Evolutionary conservation across 1,140 invertebrate species (phyloP), one percentile per base, ranked within the genome.

Genomic region (Stenopsyche tienmushanensis): DNA sequence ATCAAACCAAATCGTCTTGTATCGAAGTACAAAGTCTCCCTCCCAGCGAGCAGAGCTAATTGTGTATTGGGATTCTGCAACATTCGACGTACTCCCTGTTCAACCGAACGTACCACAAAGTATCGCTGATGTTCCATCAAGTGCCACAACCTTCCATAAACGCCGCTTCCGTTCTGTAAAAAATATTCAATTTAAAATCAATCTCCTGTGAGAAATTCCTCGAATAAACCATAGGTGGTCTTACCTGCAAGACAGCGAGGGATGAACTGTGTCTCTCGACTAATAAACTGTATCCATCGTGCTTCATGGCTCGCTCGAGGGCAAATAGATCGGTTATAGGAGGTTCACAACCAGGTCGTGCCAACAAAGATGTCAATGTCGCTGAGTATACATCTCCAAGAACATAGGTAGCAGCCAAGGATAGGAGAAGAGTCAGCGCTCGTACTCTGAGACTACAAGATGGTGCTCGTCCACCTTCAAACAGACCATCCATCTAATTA

Each of bases 351-450:
- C 80, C 84, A 3, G 88, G 87, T 53, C 83, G 77, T 0, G 88
- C 87, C 24, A 89, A 78, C 29, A 89, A 76, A 1, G 87, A 89
- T 10, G 87, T 89, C 49, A 89, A 74, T 75, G 87, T 88, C 2
- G 88, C 88, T 0, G 87, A 88, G 72, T 89, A 89, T 76, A 89
- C 85, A 72, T 89, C 87, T 1, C 85, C 86, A 41, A 90, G 84
- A 0, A 89, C 85, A 75, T 89, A 90, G 0, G 88, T 89, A 13
- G 85, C 84, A 17, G 85, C 83, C 3, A 89, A 77, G 54, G 86
- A 86, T 60, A 88, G 78, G 0, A 88, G 73, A 7, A 87, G 82
- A 1, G 82, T 82, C 2, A 88, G 77, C 34, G 87, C 81, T 57
- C 87, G 81, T 1, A 84, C 83, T 69, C 85, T 84, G 67, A 83